Base-by-base conservation (phyloP, 2,888 invertebrate genomes). In the Suillia variegata region DNA sequence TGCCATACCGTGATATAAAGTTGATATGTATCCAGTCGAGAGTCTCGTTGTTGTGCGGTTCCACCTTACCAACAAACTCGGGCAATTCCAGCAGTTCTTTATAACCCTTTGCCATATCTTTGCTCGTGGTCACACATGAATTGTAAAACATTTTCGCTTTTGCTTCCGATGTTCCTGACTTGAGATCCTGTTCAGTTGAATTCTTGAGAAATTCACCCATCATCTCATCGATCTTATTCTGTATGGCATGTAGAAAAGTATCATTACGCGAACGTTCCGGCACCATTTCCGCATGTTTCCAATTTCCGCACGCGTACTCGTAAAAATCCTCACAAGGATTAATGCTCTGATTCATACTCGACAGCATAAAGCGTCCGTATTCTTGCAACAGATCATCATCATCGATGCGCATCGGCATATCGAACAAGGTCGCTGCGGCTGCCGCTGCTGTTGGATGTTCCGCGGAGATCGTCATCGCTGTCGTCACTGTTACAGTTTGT, bases 281-380 rank as follows among this genome's bases (percentile, higher is more conserved):
- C 4, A 79, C 63, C 59, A 72, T 24, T 0, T 68, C 59, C 1
- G 74, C 68, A 20, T 71, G 58, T 48, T 68, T 65, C 80, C 80
- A 79, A 38, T 67, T 73, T 18, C 79, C 80, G 38, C 79, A 79
- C 1, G 80, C 75, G 51, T 67, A 79, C 13, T 77, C 75, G 51
- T 76, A 79, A 58, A 79, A 79, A 62, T 79, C 77, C 68, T 79
- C 80, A 42, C 79, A 79, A 5, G 79, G 79, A 68, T 75, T 69
- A 1, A 77, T 62, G 18, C 69, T 67, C 12, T 62, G 68, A 52
- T 79, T 79, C 76, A 79, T 79, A 5, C 63, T 70, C 53, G 73
- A 68, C 18, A 72, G 13, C 67, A 79, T 71, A 22, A 79, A 73
- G 2, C 66, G 62, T 0, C 70, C 73, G 59, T 76, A 72, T 6